A percentile compares a stretch with the other conserved stretches of the same genome.
These are phyloP conservation scores for Drosophila antonietae DNA, from an alignment of 2,888 invertebrate species.

Conservation along the genomic window DNA sequence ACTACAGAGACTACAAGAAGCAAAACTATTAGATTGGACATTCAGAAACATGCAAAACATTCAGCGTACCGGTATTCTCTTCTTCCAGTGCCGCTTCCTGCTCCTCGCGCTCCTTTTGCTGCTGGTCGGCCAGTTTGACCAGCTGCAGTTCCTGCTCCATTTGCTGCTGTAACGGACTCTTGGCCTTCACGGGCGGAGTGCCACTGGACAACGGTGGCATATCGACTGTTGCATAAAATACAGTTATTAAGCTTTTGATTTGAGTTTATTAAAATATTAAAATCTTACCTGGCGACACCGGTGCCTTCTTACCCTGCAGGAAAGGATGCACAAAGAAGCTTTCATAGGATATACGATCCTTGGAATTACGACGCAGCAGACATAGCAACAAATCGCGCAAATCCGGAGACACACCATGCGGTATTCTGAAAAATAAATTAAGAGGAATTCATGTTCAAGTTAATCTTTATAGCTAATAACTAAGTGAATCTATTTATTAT, in stretches of 20 bases:
- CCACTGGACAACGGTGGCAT: slow-evolving; percentile 80
- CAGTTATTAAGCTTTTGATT: not conserved
- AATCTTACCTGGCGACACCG: slow-evolving; percentile 85
- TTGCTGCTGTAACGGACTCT: slow-evolving; percentile 85
- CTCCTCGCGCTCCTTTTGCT: slow-evolving; percentile 68
- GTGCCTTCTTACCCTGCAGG: slow-evolving; percentile 88
- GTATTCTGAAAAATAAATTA: slow-evolving; percentile 89
- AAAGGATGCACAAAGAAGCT: slow-evolving; percentile 98
- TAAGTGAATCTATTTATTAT: not conserved
- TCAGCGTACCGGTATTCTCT: slow-evolving; percentile 72
- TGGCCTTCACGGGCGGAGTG: slow-evolving; percentile 84
- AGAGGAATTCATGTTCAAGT: not conserved
- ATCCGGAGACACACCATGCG: slow-evolving; percentile 95
- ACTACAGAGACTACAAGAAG: slow-evolving; percentile 85
- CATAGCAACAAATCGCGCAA: slow-evolving; percentile 94
- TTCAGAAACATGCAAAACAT: not conserved
- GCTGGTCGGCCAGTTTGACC: slow-evolving; percentile 66
- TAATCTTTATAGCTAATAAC: not conserved
- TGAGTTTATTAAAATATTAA: not conserved
- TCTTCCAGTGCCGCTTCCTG: slow-evolving; percentile 70
- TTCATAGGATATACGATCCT: slow-evolving; percentile 98
- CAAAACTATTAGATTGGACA: not conserved
- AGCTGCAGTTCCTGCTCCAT: slow-evolving; percentile 82
- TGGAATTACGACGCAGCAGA: slow-evolving; percentile 95
- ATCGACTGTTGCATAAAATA: slow-evolving; percentile 70